Evolutionary conservation across 2,113 vertebrate genomes (phyloP).

Genomic region (Mungos mungo): DNA sequence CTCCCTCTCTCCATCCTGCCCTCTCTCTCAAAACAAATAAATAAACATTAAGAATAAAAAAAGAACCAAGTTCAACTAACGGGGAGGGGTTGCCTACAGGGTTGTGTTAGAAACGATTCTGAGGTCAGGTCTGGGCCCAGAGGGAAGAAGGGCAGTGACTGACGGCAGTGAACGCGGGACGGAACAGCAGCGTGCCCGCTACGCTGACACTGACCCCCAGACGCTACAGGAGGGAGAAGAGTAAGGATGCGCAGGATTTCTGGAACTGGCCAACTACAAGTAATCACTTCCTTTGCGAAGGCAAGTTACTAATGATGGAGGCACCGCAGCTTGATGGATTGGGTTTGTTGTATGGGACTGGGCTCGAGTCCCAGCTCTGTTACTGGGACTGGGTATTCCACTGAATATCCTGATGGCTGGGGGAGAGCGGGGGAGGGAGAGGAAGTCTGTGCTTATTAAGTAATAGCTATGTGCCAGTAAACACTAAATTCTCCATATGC

Average conservation of each 20-base stretch:
- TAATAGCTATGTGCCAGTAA: neutral
- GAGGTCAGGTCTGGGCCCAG: neutral
- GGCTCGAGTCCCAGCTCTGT: neutral
- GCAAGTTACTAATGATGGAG: neutral
- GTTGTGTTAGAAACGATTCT: neutral
- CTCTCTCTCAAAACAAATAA: too few species aligned
- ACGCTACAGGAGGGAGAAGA: neutral
- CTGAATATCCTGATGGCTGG: neutral
- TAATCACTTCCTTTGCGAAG: neutral
- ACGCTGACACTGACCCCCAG: neutral
- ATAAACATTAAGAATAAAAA: too few species aligned
- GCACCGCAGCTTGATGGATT: neutral
- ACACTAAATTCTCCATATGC: neutral
- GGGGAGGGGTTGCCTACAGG: neutral
- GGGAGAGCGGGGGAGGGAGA: neutral
- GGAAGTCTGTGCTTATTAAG: neutral
- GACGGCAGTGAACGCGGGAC: neutral
- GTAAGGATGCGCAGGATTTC: neutral
- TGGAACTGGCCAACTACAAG: neutral
- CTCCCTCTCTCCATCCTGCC: too few species aligned
- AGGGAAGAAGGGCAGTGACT: neutral
- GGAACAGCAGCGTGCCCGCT: fast-evolving
- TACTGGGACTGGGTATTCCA: neutral
- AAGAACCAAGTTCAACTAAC: neutral
- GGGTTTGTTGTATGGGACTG: neutral